Evolutionary conservation across 2,113 vertebrate genomes (phyloP).

Genomic region (Scophthalmus maximus): DNA sequence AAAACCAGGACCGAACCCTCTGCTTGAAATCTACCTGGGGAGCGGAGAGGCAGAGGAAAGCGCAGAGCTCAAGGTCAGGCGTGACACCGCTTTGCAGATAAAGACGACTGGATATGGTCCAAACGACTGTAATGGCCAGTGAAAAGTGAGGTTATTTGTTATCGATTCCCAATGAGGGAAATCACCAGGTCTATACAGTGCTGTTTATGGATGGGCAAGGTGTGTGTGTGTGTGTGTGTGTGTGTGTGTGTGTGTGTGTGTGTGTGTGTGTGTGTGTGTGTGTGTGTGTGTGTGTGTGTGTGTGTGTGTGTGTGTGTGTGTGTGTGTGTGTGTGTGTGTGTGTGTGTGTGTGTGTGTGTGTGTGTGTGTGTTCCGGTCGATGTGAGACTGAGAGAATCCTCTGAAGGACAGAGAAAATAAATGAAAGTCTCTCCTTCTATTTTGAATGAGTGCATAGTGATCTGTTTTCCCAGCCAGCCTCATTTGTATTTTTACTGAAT

Average conservation of each 20-base stretch:
- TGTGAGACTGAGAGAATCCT: conserved; percentile 44
- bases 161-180: conserved; percentile 85
- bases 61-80: conserved; percentile 77
- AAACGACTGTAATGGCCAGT: conserved; percentile 80
- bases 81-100: conserved; percentile 70
- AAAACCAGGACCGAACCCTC: conserved; percentile 70
- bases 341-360: conserved; percentile 19
- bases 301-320: conserved; percentile 2
- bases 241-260: conserved; percentile 8
- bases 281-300: background rate
- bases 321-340: conserved; percentile 25
- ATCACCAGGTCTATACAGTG: conserved; percentile 77
- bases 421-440: conserved; percentile 48
- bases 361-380: conserved; percentile 30
- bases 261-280: conserved; percentile 7
- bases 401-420: conserved; percentile 70
- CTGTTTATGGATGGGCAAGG: conserved; percentile 70
- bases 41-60: conserved; percentile 47
- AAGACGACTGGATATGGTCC: conserved; percentile 70
- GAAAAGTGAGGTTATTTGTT: conserved; percentile 85
- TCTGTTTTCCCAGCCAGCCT: conserved; percentile 76
- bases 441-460: conserved; percentile 77
- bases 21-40: conserved; percentile 71
- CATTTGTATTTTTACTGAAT: conserved; percentile 87
- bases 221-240: conserved; percentile 21